A percentile compares a stretch with the other conserved stretches of the same genome.
Conservation (phyloP, 1,140 invertebrate species). For the Bombus polaris region DNA sequence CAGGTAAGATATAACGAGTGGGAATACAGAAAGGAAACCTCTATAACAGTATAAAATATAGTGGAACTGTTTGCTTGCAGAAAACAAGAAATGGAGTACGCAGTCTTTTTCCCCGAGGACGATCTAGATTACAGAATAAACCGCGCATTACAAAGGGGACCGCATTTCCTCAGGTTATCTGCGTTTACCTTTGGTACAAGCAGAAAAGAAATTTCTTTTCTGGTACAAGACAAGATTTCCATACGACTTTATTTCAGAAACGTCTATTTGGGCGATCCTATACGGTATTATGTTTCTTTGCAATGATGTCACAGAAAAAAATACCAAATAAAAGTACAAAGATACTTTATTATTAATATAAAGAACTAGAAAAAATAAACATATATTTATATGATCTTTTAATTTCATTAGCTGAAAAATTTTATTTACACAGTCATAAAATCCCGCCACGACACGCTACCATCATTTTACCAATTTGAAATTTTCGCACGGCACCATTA, state of each 20-base stretch:
- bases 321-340: not conserved
- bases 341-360: not conserved
- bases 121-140: constrained; percentile 48
- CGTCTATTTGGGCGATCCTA: not conserved
- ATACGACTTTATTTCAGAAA: constrained; percentile 17
- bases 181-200: not conserved
- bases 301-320: not conserved
- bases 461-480: constrained; percentile 28
- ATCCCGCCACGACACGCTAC: not conserved
- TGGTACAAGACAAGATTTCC: constrained; percentile 1
- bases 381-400: not conserved
- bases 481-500: constrained; percentile 65
- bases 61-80: constrained; percentile 31
- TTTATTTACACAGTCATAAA: not conserved
- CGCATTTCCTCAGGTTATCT: constrained; percentile 8
- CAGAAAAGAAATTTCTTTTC: too few species aligned
- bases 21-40: constrained; percentile 41
- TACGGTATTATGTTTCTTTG: not conserved
- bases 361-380: not conserved
- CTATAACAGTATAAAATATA: constrained; percentile 46
- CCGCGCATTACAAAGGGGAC: constrained; percentile 26
- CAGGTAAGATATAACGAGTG: constrained; percentile 36
- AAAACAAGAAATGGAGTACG: constrained; percentile 36
- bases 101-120: constrained; percentile 18
- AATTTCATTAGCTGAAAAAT: not conserved